Evolutionary conservation across 2,888 invertebrate species (phyloP).

Genomic region (Tenthredo notha): DNA sequence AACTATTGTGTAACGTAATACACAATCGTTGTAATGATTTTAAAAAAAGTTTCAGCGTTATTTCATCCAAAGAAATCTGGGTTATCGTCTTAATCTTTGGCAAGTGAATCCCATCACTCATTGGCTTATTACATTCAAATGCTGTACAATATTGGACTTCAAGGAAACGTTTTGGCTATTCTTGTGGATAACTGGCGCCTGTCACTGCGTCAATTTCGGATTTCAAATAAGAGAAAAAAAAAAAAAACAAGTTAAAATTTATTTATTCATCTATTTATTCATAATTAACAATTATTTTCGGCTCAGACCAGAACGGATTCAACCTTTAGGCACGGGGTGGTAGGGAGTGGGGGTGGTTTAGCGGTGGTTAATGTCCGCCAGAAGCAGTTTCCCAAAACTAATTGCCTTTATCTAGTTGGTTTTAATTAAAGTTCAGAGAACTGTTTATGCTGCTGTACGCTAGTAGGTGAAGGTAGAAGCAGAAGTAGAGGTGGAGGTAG

Average conservation of each 20-base stretch:
- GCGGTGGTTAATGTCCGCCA: not conserved
- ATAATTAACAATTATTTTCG: not conserved
- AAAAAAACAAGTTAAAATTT: too few species aligned
- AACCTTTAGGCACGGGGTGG: not conserved
- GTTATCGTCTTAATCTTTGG: slow-evolving; percentile 28
- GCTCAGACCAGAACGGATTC: not conserved
- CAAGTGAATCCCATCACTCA: slow-evolving; percentile 24
- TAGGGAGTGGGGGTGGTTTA: not conserved
- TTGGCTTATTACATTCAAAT: slow-evolving; percentile 11
- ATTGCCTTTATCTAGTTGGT: slow-evolving; percentile 66
- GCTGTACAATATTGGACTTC: not conserved
- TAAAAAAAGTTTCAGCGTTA: not conserved
- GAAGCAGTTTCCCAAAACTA: slow-evolving; percentile 58
- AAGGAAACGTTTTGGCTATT: slow-evolving; percentile 9
- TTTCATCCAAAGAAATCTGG: slow-evolving; percentile 12
- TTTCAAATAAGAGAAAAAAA: not conserved
- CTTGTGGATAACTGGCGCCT: not conserved
- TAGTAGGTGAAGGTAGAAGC: not conserved
- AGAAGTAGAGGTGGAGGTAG: not conserved
- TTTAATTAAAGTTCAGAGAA: slow-evolving; percentile 68
- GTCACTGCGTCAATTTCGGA: not conserved
- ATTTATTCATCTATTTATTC: not conserved
- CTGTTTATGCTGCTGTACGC: slow-evolving; percentile 62
- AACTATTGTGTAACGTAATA: not conserved
- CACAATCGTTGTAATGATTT: not conserved